A percentile compares a stretch with the other conserved stretches of the same genome.
Evolutionary conservation across 2,888 invertebrate species (phyloP).

Genomic region (Sarcophaga rosellei): DNA sequence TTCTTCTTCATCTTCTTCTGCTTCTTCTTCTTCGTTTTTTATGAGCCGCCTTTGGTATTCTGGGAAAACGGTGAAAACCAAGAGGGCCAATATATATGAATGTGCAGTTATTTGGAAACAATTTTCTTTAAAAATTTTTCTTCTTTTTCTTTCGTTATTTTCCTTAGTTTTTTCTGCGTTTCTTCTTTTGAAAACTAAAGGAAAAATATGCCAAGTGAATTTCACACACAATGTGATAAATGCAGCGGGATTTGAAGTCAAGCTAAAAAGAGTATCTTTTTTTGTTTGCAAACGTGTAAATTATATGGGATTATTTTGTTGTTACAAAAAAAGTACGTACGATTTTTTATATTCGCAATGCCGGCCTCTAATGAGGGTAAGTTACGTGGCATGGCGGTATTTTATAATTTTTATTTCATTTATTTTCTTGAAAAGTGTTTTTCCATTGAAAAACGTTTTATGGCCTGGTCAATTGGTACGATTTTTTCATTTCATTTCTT

Average conservation of each 20-base stretch:
- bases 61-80: conserved; percentile 38
- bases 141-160: background rate
- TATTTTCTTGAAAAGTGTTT: too few relatives aligned
- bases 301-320: background rate
- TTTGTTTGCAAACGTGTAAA: background rate
- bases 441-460: too few relatives aligned
- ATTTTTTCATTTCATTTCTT: too few relatives aligned
- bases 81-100: conserved; percentile 23
- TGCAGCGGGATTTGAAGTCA: background rate
- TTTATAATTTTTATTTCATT: too few relatives aligned
- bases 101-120: conserved; percentile 41
- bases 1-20: background rate
- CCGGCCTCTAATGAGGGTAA: background rate
- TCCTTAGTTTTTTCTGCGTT: background rate
- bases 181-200: background rate
- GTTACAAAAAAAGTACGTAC: background rate
- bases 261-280: background rate
- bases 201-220: background rate
- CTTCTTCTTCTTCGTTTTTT: background rate
- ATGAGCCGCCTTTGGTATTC: background rate
- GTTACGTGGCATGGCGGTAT: too few relatives aligned
- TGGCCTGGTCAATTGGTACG: too few relatives aligned
- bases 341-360: background rate
- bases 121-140: background rate
- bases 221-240: background rate